A percentile compares a stretch with the other conserved stretches of the same genome.
Conservation (phyloP, 2,888 invertebrate genomes). For the Drosophila anomelani region DNA sequence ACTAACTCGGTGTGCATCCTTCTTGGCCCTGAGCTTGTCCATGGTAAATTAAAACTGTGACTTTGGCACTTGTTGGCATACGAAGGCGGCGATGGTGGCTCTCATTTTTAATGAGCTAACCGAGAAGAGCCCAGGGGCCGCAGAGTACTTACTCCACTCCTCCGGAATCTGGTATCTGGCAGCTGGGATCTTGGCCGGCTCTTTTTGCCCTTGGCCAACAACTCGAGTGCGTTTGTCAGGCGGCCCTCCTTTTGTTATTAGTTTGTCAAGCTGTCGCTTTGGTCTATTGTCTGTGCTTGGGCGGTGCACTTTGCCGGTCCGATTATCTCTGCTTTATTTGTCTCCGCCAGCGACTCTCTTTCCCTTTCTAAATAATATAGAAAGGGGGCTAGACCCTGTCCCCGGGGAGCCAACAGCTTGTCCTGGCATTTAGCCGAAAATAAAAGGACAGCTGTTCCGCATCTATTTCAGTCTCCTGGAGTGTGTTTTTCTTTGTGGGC, state of each 20-base stretch:
- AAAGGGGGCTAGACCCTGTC: neutral
- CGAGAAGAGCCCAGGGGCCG: conserved; percentile 34
- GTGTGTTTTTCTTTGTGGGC: conserved; percentile 56
- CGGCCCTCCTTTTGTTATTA: conserved; percentile 62
- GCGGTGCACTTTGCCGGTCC: conserved; percentile 38
- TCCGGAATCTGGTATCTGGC: conserved; percentile 35
- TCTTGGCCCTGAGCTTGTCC: conserved; percentile 35
- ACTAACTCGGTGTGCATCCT: conserved; percentile 49
- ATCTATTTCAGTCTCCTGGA: conserved; percentile 20
- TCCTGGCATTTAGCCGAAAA: conserved; percentile 37
- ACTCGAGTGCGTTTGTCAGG: conserved; percentile 38
- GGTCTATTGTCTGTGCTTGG: conserved; percentile 31
- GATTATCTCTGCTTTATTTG: conserved; percentile 74
- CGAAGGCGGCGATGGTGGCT: conserved; percentile 19
- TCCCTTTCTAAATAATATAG: conserved; percentile 21
- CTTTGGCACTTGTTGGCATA: conserved; percentile 74
- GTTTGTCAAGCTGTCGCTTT: conserved; percentile 74
- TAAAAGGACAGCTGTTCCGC: conserved; percentile 73
- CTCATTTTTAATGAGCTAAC: conserved; percentile 73
- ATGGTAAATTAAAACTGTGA: conserved; percentile 71
- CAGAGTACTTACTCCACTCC: conserved; percentile 10
- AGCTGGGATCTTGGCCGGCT: conserved; percentile 47
- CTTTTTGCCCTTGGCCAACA: conserved; percentile 40
- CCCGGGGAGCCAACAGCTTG: conserved; percentile 24
- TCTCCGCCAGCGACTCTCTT: conserved; percentile 42